Evolutionary conservation across 2,113 vertebrate genomes (phyloP), one percentile per base, ranked within the genome.

Genomic region (Strix aluco): DNA sequence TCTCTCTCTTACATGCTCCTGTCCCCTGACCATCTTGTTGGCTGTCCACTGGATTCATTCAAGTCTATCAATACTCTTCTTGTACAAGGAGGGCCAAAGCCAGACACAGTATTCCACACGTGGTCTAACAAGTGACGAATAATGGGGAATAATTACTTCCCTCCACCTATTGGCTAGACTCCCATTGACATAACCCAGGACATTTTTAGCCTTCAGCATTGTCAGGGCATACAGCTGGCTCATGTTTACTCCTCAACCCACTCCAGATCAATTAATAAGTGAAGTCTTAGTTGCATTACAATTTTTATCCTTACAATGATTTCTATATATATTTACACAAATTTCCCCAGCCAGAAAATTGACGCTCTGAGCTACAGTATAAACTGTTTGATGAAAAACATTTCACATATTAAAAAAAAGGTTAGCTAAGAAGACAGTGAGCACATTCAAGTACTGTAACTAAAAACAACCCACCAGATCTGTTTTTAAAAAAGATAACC

Each of bases 91-190:
- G 10, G 27, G 29, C 18, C 38, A 85, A 91, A 94, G 75, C 44
- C 18, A 74, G 32, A 54, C 22, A 58, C 9, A n/a, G 15, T 32
- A 42, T 58, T 92, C 27, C 44, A 80, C 29, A 65, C 1, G 0
- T 18, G 22, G 29, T 42, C 63, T 36, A 81, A 7, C 2, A 77
- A 44, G 16, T 46, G 46, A 6, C 0, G 0, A 59, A 59, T 29
- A 84, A 74, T 9, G 9, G 13, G 9, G 8, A 87, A 75, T 18
- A 93, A 51, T 32, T 13, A 46, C 27, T 49, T 38, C 26, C 26
- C 13, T 88, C 30, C 32, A 51, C 40, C 18, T 34, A n/a, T 29
- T 42, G 20, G 15, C 26, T 67, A 23, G 27, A 13, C 7, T 82
- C 11, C 38, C 52, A 51, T 0, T 63, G 57, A 72, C 14, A 10